A percentile compares a stretch with the other conserved stretches of the same genome.
Conservation (phyloP, 1,140 invertebrate genomes). For the Platyura marginata region DNA sequence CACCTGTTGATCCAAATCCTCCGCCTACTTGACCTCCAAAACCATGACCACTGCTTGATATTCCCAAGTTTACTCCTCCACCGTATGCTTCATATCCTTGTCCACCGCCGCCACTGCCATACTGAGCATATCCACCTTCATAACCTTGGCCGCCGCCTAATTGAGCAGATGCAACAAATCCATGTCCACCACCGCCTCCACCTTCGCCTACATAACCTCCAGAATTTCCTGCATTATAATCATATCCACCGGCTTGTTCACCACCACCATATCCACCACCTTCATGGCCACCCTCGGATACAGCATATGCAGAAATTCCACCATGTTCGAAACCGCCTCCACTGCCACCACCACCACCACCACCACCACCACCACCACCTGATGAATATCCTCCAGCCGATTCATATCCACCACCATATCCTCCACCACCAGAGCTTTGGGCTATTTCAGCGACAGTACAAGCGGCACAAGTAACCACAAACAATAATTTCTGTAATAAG, state of each 20-base stretch:
- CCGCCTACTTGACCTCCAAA: conserved; percentile 1
- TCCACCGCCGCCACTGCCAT: background rate
- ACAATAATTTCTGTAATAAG: background rate
- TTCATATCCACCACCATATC: background rate
- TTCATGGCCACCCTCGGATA: too few species aligned
- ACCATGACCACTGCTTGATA: conserved; percentile 8
- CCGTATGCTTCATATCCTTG: conserved; percentile 2
- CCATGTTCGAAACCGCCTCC: conserved; percentile 5
- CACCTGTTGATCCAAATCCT: conserved; percentile 9
- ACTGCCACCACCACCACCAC: conserved; percentile 9
- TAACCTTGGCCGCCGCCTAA: too few species aligned
- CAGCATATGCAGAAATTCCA: too few species aligned
- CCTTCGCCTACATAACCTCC: conserved; percentile 8
- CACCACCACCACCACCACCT: conserved; percentile 5
- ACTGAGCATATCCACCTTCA: too few species aligned
- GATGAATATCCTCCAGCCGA: background rate
- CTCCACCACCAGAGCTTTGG: background rate
- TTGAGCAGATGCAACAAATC: background rate
- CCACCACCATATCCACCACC: conserved; percentile 14
- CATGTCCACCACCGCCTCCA: conserved; percentile 4
- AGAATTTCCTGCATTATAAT: conserved; percentile 8
- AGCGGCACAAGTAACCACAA: background rate
- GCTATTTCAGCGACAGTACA: background rate
- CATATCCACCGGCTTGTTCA: conserved; percentile 15
- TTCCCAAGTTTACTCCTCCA: conserved; percentile 7